phyloP scores from a whole-genome alignment of 2,113 vertebrate genomes.

The Cryptotis parvus region DNA sequence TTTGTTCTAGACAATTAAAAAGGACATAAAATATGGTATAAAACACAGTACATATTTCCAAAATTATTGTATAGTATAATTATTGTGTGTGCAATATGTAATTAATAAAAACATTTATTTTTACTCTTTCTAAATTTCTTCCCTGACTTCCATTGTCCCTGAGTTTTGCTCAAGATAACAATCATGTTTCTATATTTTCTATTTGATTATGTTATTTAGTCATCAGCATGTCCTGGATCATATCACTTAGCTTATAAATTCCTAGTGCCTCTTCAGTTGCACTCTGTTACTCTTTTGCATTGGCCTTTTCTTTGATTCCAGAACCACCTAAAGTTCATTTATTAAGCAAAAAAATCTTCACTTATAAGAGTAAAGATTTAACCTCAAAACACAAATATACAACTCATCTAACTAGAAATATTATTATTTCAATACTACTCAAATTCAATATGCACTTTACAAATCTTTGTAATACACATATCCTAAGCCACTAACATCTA shows the following conservation, averaged over 20 bases:
- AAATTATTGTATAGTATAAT: not conserved
- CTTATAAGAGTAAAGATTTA: slow-evolving; percentile 75
- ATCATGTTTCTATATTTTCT: not conserved
- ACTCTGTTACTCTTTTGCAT: slow-evolving; percentile 2
- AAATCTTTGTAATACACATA: not conserved
- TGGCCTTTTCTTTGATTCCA: slow-evolving; percentile 64
- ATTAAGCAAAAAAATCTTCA: slow-evolving; percentile 74
- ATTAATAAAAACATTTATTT: slow-evolving; percentile 11
- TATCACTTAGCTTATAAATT: slow-evolving; percentile 13
- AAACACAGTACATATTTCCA: not conserved
- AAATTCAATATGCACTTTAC: slow-evolving; percentile 7
- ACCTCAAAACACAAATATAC: slow-evolving; percentile 62
- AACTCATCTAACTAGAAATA: slow-evolving; percentile 23
- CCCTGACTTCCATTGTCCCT: not conserved
- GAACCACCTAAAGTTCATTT: slow-evolving; percentile 75
- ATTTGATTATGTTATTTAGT: slow-evolving; percentile 10
- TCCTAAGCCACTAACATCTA: not conserved
- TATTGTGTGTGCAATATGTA: not conserved
- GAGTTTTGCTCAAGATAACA: slow-evolving; percentile 20
- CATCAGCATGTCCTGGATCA: slow-evolving; percentile 58
- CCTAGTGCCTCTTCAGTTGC: not conserved
- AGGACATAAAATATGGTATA: not conserved
- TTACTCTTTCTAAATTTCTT: not conserved
- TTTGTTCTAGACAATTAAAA: slow-evolving; percentile 34
- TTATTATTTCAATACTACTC: not conserved